A percentile compares a stretch with the other conserved stretches of the same genome.
Evolutionary conservation across 2,888 invertebrate genomes (phyloP).

Genomic region (Diaperis boleti): DNA sequence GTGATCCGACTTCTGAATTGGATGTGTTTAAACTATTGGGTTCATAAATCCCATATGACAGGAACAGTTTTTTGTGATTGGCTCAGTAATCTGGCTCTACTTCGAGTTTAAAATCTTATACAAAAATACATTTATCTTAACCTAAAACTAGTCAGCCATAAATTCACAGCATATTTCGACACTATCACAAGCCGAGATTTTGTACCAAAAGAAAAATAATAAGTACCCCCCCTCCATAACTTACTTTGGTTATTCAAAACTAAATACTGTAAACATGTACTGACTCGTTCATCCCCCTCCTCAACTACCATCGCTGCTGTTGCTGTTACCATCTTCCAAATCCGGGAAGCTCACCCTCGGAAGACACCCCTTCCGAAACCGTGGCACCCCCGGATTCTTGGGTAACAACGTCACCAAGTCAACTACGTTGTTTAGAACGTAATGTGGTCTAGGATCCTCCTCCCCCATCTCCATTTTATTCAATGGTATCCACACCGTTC

Average conservation of each 20-base stretch:
- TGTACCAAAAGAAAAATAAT: slow-evolving; percentile 15
- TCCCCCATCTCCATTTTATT: slow-evolving; percentile 61
- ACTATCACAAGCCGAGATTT: slow-evolving; percentile 34
- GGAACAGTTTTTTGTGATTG: background rate
- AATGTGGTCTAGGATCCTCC: slow-evolving; percentile 71
- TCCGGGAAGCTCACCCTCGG: slow-evolving; percentile 55
- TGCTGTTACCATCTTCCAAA: slow-evolving; percentile 65
- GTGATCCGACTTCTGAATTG: too few species aligned
- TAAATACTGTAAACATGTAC: slow-evolving; percentile 32
- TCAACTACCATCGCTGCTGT: slow-evolving; percentile 70
- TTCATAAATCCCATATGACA: too few species aligned
- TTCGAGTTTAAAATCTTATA: slow-evolving; percentile 26
- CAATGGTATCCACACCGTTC: slow-evolving; percentile 85
- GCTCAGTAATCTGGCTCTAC: slow-evolving; percentile 5
- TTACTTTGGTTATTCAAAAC: slow-evolving; percentile 7
- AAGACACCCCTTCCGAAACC: slow-evolving; percentile 43
- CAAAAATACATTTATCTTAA: slow-evolving; percentile 22
- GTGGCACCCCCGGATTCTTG: slow-evolving; percentile 60
- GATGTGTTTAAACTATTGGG: too few species aligned
- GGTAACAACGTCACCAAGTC: slow-evolving; percentile 74
- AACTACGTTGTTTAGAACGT: slow-evolving; percentile 75
- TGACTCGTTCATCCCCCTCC: slow-evolving; percentile 49
- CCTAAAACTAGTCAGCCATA: slow-evolving; percentile 29
- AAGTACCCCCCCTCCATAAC: background rate
- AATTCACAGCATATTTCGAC: slow-evolving; percentile 36